phyloP scores from a whole-genome alignment of 2,113 vertebrate species.

The Pollimyrus isidori region DNA sequence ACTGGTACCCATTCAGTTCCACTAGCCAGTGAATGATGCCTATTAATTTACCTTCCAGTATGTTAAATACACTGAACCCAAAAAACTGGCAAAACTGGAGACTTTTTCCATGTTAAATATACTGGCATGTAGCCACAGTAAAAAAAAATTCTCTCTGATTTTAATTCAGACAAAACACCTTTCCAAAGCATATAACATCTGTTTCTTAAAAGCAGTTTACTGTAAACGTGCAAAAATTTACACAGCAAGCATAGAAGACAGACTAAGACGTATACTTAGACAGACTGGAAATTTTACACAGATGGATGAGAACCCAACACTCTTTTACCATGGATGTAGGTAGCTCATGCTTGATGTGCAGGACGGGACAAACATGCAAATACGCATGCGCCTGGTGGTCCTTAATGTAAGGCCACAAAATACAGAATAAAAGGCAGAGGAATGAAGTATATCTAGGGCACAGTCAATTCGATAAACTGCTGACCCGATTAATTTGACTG shows the following conservation, averaged over 20 bases:
- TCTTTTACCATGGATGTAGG: not conserved
- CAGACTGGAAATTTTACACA: not conserved
- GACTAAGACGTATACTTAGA: not conserved
- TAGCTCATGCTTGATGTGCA: conserved; percentile 12
- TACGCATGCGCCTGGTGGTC: not conserved
- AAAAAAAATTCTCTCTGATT: not conserved
- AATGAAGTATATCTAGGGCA: too few species aligned
- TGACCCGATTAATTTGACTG: not conserved
- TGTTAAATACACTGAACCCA: not conserved
- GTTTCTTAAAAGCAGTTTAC: not conserved
- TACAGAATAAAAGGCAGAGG: not conserved
- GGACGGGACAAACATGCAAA: conserved; percentile 6
- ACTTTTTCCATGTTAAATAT: not conserved
- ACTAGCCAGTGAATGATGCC: not conserved
- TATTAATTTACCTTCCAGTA: not conserved
- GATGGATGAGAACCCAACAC: not conserved
- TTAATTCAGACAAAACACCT: not conserved
- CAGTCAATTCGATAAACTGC: not conserved
- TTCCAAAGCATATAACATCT: not conserved
- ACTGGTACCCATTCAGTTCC: not conserved
- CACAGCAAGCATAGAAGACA: not conserved
- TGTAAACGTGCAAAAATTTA: not conserved
- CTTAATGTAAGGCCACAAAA: not conserved
- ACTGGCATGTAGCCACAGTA: not conserved
- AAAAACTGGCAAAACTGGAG: not conserved